Evolutionary conservation across 30 jellyfish, hydroid and myxozoan genomes (phyloP), one percentile per base, ranked within the genome.

Genomic region (Aurelia coerulea): DNA sequence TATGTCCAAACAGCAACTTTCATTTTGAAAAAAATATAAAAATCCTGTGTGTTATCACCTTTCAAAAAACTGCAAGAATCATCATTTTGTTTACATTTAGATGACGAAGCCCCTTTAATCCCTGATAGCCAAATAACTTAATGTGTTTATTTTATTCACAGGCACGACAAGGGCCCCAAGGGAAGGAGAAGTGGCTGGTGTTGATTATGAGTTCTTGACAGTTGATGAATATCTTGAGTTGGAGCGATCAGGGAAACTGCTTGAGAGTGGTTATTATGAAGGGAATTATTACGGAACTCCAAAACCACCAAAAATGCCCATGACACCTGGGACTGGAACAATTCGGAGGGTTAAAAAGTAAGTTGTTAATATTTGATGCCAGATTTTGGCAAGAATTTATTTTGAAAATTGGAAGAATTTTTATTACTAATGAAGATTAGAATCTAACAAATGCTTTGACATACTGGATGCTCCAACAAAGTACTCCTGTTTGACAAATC

Each of bases 241-340:
- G 33, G 99, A 95, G 79, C 70, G 88, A 66, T 90, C 98, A 3
- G 99, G 99, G 32, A 68, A 83, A 49, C 89, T 95, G 17, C 91
- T 95, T 10, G 99, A 95, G 68, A 91, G 98, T 87, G 99, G 98
- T 9, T 95, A 79, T 70, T 90, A 78, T 74, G 98, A 95, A 82
- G 96, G 97, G 15, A 95, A 95, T 65, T 95, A 90, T 65, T 95
- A 95, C 71, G 99, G 99, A 32, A 95, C 99, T 12, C 99, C 99
- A 54, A 95, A 95, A 39, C 99, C 99, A 87, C 99, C 99, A 15
- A 95, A 95, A 78, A 42, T 73, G 71, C 99, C 99, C 31, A 94
- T 94, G 99, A 94, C 99, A n/a, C 99, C 99, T 7, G 99, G 99
- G 51, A 94, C 99, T 1, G 99, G 99, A 32, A 94, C 99, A 15